phyloP scores from a whole-genome alignment of 1,140 invertebrate species.

The Euschistus heros region DNA sequence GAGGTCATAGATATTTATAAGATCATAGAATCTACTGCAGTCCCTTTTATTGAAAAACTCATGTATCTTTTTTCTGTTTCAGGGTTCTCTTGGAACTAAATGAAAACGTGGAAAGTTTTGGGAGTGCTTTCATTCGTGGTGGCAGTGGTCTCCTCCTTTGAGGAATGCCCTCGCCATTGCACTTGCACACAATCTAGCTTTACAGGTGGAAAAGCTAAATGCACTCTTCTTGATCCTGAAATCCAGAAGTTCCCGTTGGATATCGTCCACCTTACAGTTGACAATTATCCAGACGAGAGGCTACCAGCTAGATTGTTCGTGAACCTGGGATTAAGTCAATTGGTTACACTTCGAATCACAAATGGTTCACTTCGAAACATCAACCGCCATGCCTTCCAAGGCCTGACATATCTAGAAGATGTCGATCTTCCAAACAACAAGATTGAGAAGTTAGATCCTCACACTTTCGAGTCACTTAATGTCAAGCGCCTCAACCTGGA shows the following conservation, averaged over 20 bases:
- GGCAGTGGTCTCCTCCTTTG: not conserved
- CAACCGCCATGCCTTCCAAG: constrained; percentile 48
- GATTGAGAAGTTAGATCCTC: constrained; percentile 47
- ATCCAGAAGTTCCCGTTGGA: not conserved
- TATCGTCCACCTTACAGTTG: constrained; percentile 1
- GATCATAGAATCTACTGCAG: too few species aligned
- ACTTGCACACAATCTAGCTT: not conserved
- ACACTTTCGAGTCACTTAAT: constrained; percentile 50
- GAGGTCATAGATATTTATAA: too few species aligned
- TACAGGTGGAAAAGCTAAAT: not conserved
- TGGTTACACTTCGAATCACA: constrained; percentile 34
- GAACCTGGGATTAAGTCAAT: not conserved
- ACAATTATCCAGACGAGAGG: not conserved
- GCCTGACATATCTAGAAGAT: constrained; percentile 48
- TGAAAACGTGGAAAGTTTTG: too few species aligned
- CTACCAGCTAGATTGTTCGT: constrained; percentile 11
- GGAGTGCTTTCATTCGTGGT: not conserved
- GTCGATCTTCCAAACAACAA: constrained; percentile 54
- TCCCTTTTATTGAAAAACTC: too few species aligned
- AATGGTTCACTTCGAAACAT: constrained; percentile 36
- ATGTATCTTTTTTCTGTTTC: too few species aligned
- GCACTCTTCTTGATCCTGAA: not conserved
- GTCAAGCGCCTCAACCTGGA: constrained; percentile 53
- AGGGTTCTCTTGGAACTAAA: too few species aligned
- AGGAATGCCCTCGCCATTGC: not conserved